Evolutionary conservation across 2,888 invertebrate genomes (phyloP), one percentile per base, ranked within the genome.

Genomic region (Ennomos erosarius): DNA sequence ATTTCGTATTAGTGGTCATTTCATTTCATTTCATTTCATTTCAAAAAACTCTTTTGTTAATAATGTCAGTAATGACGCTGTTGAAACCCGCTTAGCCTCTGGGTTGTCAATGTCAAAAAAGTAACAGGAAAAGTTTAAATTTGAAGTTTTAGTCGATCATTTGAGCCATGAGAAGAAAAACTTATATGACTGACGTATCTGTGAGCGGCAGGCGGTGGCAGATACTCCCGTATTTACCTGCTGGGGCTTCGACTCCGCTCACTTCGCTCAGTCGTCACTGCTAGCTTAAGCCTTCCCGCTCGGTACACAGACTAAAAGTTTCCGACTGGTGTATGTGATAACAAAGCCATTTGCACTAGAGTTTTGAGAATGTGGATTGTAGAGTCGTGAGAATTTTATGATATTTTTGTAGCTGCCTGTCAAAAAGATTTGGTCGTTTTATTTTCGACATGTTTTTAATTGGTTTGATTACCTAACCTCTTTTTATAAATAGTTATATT

Each of bases 151-250:
- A 67, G 62, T 74, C 70, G 76, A 77, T 75, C 77, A 78, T 78
- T 81, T 75, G 68, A 66, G 66, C 69, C 67, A 72, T 74, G 71
- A 73, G 73, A 82, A 84, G 80, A 82, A 86, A 50, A 85, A 88
- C 84, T 88, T 82, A 76, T 74, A 84, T 87, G 89, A 89, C 82
- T 88, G 90, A 90, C 89, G 77, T 90, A 90, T 90, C 90, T 75
- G 70, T 60, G 71, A 70, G 70, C 65, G 75, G 78, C 88, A 87
- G 86, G 78, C 81, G 72, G 68, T 61, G 69, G 60, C 76, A 75
- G 80, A 85, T 82, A 78, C 69, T 73, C 78, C 70, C 70, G 72
- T 76, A 79, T 81, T 79, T 79, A 82, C 82, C 83, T 81, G 83
- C 76, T 74, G 76, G 57, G 62, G 71, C 72, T 69, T 56, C 79